Percentiles rank a stretch among this genome's conserved stretches.
Evolutionary conservation across 2,888 invertebrate species (phyloP).

Genomic region (Drosophila picticornis): DNA sequence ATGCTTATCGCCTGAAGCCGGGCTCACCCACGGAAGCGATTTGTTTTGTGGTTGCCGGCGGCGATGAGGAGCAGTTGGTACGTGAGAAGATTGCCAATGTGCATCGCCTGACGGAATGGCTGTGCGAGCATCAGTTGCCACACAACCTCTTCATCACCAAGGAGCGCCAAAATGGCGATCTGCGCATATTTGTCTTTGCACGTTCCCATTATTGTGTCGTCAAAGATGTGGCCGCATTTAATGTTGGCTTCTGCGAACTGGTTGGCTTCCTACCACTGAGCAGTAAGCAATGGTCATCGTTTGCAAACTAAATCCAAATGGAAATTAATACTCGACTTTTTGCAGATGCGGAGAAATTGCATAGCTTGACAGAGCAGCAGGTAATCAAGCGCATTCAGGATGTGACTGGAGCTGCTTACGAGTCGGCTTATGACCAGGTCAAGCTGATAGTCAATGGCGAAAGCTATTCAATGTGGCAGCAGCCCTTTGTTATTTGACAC

Average conservation of each 20-base stretch:
- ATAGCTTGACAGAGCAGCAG: slow-evolving; percentile 66
- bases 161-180: slow-evolving; percentile 76
- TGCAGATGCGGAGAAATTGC: slow-evolving; percentile 64
- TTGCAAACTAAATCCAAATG: neutral
- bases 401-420: slow-evolving; percentile 76
- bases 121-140: slow-evolving; percentile 88
- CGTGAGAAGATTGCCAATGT: slow-evolving; percentile 63
- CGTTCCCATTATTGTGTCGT: slow-evolving; percentile 87
- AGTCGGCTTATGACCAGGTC: slow-evolving; percentile 72
- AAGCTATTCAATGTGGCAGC: slow-evolving; percentile 10
- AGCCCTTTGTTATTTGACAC: slow-evolving; percentile 24
- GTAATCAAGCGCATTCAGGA: slow-evolving; percentile 74
- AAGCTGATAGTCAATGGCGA: slow-evolving; percentile 40
- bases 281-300: slow-evolving; percentile 85
- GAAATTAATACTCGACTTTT: neutral
- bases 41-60: slow-evolving; percentile 86
- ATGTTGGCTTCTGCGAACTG: slow-evolving; percentile 91
- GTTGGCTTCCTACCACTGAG: slow-evolving; percentile 91
- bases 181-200: slow-evolving; percentile 89
- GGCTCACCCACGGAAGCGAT: slow-evolving; percentile 89
- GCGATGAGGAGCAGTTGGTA: slow-evolving; percentile 40
- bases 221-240: slow-evolving; percentile 87
- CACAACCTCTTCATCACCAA: slow-evolving; percentile 91
- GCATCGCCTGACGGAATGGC: slow-evolving; percentile 85
- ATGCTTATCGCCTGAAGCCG: slow-evolving; percentile 82